Evolutionary conservation across 2,888 invertebrate species (phyloP).

Genomic region (Encarsia formosa): DNA sequence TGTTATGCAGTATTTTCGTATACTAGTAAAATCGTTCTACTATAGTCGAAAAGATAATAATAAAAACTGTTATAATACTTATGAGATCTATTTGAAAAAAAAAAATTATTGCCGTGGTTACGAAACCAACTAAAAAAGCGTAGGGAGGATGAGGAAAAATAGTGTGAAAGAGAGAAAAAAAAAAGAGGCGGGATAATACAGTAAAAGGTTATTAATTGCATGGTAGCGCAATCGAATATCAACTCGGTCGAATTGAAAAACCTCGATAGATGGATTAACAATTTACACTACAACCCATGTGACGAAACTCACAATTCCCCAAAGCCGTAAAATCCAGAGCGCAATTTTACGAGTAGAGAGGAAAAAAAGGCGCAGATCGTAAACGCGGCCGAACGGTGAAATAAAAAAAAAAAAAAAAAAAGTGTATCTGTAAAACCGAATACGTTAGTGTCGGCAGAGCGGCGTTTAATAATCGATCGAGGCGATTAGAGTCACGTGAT

Average conservation of each 20-base stretch:
- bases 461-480: background rate
- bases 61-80: too few species aligned
- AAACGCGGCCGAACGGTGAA: background rate
- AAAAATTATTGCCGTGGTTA: too few species aligned
- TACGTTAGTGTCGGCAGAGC: background rate
- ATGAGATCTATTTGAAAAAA: too few species aligned
- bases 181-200: background rate
- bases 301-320: slow-evolving; percentile 4
- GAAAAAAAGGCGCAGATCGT: too few species aligned
- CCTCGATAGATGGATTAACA: slow-evolving; percentile 8
- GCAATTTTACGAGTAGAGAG: too few species aligned
- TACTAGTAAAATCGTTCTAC: too few species aligned
- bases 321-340: background rate
- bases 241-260: slow-evolving; percentile 7
- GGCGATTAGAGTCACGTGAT: background rate
- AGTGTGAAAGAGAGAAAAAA: background rate
- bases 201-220: slow-evolving; percentile 8
- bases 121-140: too few species aligned
- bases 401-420: background rate
- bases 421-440: background rate
- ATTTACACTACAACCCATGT: slow-evolving; percentile 7
- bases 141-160: too few species aligned
- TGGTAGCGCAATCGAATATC: background rate
- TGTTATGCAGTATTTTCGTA: too few species aligned
- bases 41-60: too few species aligned